Evolutionary conservation across 2,797 vertebrate genomes (phyloP).

Genomic region (Enteromius unitaeniatus): DNA sequence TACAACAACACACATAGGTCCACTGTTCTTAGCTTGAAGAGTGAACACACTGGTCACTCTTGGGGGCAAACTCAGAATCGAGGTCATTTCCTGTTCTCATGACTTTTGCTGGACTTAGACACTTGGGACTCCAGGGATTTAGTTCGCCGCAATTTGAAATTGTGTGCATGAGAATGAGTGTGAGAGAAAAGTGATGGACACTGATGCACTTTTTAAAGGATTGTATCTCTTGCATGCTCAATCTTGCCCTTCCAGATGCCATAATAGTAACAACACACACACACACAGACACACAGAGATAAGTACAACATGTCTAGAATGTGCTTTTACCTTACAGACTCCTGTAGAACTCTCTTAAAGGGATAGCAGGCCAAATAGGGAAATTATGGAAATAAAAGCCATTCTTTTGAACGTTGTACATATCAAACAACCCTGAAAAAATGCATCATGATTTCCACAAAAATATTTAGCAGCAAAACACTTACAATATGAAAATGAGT

Average conservation of each 20-base stretch:
- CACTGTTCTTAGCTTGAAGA: constrained; percentile 49
- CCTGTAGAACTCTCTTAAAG: not conserved
- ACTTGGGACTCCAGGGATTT: constrained; percentile 31
- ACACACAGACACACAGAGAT: not conserved
- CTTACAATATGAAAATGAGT: not conserved
- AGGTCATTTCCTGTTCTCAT: constrained; percentile 63
- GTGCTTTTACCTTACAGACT: not conserved
- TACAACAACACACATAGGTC: constrained; percentile 35
- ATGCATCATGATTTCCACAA: not conserved
- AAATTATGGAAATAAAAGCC: not conserved
- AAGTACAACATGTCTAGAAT: not conserved
- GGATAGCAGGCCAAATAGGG: not conserved
- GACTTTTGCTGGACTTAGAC: constrained; percentile 54
- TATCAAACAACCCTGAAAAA: not conserved
- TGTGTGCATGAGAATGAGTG: not conserved
- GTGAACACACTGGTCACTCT: constrained; percentile 53
- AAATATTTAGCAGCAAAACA: not conserved
- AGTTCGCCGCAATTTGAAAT: constrained; percentile 36
- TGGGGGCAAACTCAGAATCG: constrained; percentile 40
- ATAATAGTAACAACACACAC: constrained; percentile 1
- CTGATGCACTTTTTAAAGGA: constrained; percentile 10
- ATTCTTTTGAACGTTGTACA: not conserved
- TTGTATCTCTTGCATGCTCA: constrained; percentile 31
- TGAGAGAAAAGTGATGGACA: constrained; percentile 31
- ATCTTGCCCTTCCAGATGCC: constrained; percentile 31